Evolutionary conservation across 2,888 invertebrate species (phyloP).

Genomic region (Drosophila diplacantha): DNA sequence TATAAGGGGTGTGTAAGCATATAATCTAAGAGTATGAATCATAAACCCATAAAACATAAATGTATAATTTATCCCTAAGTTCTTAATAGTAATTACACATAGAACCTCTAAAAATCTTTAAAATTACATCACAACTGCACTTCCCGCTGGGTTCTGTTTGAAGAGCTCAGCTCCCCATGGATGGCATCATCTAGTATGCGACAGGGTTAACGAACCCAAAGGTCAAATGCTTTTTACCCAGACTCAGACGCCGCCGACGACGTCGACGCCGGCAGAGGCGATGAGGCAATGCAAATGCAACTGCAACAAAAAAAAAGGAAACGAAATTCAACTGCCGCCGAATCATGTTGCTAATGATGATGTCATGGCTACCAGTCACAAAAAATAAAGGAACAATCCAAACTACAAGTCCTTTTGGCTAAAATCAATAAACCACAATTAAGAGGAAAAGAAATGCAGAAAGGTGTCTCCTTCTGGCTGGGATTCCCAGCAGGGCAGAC

Average conservation of each 20-base stretch:
- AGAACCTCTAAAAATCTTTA: not conserved
- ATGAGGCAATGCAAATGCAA: conserved; percentile 42
- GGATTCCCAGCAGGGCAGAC: conserved; percentile 9
- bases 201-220: conserved; percentile 59
- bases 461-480: not conserved
- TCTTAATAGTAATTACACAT: not conserved
- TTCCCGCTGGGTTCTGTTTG: not conserved
- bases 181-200: conserved; percentile 53
- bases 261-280: conserved; percentile 21
- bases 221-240: conserved; percentile 56
- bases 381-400: not conserved
- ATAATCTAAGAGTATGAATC: not conserved
- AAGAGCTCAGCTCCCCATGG: conserved; percentile 10
- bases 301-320: not conserved
- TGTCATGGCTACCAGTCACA: conserved; percentile 53
- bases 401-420: conserved; percentile 28
- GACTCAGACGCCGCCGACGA: conserved; percentile 39
- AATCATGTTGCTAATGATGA: conserved; percentile 44
- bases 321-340: conserved; percentile 28
- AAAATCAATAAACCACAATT: conserved; percentile 42
- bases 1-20: not conserved
- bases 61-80: not conserved
- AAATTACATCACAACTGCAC: not conserved
- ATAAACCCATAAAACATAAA: not conserved
- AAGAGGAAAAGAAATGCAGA: conserved; percentile 11